Evolutionary conservation across 2,888 invertebrate species (phyloP).

Genomic region (Meandrusa payeni): DNA sequence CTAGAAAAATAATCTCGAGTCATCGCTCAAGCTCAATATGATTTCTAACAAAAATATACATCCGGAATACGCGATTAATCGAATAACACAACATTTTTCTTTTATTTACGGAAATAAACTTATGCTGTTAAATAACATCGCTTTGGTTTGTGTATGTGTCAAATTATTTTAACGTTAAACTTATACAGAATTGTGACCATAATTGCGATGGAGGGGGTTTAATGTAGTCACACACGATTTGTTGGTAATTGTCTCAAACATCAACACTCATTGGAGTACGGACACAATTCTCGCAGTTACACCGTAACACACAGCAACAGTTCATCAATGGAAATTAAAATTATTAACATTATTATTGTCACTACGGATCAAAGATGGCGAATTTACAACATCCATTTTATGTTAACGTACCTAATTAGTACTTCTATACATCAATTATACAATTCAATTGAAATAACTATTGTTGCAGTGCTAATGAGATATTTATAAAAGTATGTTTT

Average conservation of each 20-base stretch:
- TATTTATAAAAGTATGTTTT: background rate
- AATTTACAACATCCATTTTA: conserved; percentile 18
- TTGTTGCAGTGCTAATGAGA: conserved; percentile 20
- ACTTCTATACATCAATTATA: conserved; percentile 15
- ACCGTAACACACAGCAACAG: conserved; percentile 18
- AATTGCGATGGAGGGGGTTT: background rate
- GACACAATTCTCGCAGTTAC: conserved; percentile 15
- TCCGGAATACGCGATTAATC: conserved; percentile 1
- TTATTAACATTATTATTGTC: conserved; percentile 33
- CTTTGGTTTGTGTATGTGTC: conserved; percentile 21
- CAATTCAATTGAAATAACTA: conserved; percentile 10
- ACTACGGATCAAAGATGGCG: conserved; percentile 28
- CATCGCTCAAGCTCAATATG: conserved; percentile 15
- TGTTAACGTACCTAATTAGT: conserved; percentile 14
- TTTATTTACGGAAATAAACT: conserved; percentile 35
- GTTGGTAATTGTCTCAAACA: conserved; percentile 44
- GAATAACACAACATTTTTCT: conserved; percentile 37
- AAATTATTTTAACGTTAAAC: conserved; percentile 2
- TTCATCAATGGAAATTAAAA: conserved; percentile 27
- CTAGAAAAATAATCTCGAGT: conserved; percentile 40
- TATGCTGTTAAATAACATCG: conserved; percentile 26
- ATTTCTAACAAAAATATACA: conserved; percentile 20
- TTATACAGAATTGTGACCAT: conserved; percentile 11
- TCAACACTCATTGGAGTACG: conserved; percentile 19
- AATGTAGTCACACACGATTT: conserved; percentile 3